Conservation (phyloP, 2,797 vertebrate species). For the Sebastes oblongus region DNA sequence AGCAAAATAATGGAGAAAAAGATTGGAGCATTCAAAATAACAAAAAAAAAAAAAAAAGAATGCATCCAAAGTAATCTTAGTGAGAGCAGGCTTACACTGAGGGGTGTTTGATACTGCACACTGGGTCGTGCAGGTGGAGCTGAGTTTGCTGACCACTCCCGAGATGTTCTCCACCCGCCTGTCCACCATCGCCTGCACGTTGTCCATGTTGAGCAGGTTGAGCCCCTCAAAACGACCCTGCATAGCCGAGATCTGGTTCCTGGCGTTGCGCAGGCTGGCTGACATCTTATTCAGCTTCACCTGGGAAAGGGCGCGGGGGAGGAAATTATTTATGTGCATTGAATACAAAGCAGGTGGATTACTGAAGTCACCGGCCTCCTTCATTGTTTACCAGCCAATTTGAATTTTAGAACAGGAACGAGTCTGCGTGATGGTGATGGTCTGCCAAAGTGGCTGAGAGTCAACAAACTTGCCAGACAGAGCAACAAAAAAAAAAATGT, state of each 20-base stretch:
- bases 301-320: constrained; percentile 48
- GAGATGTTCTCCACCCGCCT: constrained; percentile 90
- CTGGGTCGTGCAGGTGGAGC: constrained; percentile 85
- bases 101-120: constrained; percentile 72
- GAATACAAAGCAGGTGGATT: constrained; percentile 69
- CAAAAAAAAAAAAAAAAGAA: not conserved
- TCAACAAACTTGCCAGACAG: constrained; percentile 50
- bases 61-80: not conserved
- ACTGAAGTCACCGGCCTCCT: constrained; percentile 44
- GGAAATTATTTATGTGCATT: constrained; percentile 43
- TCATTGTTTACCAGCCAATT: constrained; percentile 49
- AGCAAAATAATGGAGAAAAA: constrained; percentile 2
- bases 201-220: constrained; percentile 88
- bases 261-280: constrained; percentile 88
- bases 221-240: constrained; percentile 89
- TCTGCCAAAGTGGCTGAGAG: constrained; percentile 57
- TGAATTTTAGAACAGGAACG: constrained; percentile 51
- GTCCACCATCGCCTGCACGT: constrained; percentile 88
- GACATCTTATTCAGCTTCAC: constrained; percentile 90
- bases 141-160: constrained; percentile 84
- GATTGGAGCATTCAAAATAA: not conserved
- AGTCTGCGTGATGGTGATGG: constrained; percentile 20
- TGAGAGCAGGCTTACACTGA: constrained; percentile 72
- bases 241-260: constrained; percentile 85
- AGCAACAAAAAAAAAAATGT: constrained; percentile 15